Base-by-base conservation (phyloP, 2,797 vertebrate species). In the Pantherophis alleghaniensis region DNA sequence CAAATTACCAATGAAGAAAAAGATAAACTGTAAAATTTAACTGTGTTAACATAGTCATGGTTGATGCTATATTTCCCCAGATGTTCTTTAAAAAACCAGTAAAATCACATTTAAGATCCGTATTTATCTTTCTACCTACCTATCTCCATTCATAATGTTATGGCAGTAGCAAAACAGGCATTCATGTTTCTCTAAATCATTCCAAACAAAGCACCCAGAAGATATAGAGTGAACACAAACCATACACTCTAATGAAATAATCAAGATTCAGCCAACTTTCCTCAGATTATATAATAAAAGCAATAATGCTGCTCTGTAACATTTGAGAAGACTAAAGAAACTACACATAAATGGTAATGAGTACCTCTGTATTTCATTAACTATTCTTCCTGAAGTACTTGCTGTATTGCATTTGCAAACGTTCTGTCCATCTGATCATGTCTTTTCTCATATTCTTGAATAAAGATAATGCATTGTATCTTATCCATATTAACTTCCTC, bases 351-450 rank as follows among this genome's bases (percentile, higher is more conserved):
- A 47, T 6, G n/a, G 47, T 42, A 93, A 26, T 12, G 16, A 55
- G 37, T 7, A 90, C 37, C 83, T 94, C 87, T 95, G 89, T 51
- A 90, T 94, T 89, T 83, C 92, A 91, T 92, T 87, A 93, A 86
- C 28, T 55, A 51, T 0, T 1, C 90, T 95, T 96, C 91, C 2
- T 0, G 20, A 61, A 32, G 2, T 0, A 13, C 24, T 55, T 60
- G 28, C 56, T 53, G 74, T 18, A 86, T 55, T 18, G n/a, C 18
- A 56, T 37, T 51, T 22, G 11, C 4, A 26, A 18, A 89, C 20
- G 13, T 87, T 83, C 79, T 60, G 0, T 51, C 37, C 92, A 92
- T 26, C 53, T 92, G 47, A 6, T 90, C 42, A 55, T 10, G 86
- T 2, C 6, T 42, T 83, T 42, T 12, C 10, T 22, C 57, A 24